Conservation (phyloP, 2,888 invertebrate species). For the Leptinotarsa peninsularis region DNA sequence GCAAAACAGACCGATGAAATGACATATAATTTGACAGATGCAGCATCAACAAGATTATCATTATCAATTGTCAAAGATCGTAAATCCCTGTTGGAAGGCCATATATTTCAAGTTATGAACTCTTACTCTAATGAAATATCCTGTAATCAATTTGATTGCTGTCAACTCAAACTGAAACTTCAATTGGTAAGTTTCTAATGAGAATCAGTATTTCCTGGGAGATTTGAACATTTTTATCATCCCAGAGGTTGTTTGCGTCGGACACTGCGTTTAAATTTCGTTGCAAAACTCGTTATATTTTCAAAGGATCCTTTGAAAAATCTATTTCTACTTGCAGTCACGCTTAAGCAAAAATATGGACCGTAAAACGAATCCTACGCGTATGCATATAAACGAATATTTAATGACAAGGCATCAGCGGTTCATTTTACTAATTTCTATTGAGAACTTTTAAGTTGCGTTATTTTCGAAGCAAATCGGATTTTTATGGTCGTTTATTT, state of each 20-base stretch:
- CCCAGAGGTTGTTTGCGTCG: background rate
- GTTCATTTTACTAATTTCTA: background rate
- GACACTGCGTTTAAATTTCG: background rate
- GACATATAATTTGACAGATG: no score
- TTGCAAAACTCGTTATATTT: background rate
- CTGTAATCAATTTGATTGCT: no score
- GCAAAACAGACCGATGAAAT: no score
- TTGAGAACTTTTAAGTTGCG: constrained; percentile 3
- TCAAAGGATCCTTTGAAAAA: constrained; percentile 5
- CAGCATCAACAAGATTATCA: no score
- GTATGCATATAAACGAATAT: background rate
- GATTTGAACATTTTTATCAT: background rate
- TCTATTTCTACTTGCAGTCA: background rate
- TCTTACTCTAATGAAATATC: no score
- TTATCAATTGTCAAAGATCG: no score
- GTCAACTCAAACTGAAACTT: no score
- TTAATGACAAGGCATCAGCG: constrained; percentile 2
- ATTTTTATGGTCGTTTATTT: background rate
- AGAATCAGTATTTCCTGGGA: no score
- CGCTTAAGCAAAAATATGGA: constrained; percentile 9
- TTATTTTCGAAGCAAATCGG: background rate
- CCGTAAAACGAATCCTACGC: constrained; percentile 14
- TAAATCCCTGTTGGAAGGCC: no score
- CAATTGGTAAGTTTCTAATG: no score
- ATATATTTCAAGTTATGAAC: no score